phyloP scores from a whole-genome alignment of 2,888 invertebrate genomes.

The Sympetrum striolatum region DNA sequence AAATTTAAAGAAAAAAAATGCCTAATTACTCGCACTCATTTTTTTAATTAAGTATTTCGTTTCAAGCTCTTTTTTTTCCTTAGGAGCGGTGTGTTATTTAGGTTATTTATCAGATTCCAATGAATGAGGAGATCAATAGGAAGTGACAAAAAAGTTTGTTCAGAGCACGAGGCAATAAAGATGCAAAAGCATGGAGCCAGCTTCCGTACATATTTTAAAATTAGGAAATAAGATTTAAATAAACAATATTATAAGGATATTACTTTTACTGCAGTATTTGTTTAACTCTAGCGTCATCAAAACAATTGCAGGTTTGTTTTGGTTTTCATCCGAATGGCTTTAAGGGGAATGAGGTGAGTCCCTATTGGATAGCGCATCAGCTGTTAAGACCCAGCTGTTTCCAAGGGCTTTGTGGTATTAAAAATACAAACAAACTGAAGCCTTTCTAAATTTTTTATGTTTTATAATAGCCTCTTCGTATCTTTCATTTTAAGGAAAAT shows the following conservation, averaged over 20 bases:
- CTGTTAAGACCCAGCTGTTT: constrained; percentile 39
- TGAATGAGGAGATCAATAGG: too few relatives aligned
- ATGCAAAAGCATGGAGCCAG: neutral
- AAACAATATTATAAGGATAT: neutral
- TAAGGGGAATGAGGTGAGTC: constrained; percentile 39
- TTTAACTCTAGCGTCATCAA: neutral
- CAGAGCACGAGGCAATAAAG: neutral
- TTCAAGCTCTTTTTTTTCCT: too few relatives aligned
- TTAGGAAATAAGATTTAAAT: neutral
- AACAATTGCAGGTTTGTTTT: constrained; percentile 40
- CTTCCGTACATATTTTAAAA: neutral
- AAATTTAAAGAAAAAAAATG: too few relatives aligned
- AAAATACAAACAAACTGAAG: neutral
- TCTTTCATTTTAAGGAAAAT: neutral
- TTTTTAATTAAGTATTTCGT: too few relatives aligned
- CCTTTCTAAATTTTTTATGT: neutral
- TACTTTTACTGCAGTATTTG: neutral
- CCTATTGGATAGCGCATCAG: constrained; percentile 30
- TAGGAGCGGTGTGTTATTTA: too few relatives aligned
- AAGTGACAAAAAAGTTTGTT: neutral
- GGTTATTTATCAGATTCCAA: too few relatives aligned
- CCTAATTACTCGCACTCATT: too few relatives aligned
- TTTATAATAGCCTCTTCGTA: neutral
- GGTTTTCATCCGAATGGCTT: constrained; percentile 34
- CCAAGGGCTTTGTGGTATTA: constrained; percentile 42